Conservation (phyloP, 2,797 vertebrate species). For the Pangasius larnaudii region DNA sequence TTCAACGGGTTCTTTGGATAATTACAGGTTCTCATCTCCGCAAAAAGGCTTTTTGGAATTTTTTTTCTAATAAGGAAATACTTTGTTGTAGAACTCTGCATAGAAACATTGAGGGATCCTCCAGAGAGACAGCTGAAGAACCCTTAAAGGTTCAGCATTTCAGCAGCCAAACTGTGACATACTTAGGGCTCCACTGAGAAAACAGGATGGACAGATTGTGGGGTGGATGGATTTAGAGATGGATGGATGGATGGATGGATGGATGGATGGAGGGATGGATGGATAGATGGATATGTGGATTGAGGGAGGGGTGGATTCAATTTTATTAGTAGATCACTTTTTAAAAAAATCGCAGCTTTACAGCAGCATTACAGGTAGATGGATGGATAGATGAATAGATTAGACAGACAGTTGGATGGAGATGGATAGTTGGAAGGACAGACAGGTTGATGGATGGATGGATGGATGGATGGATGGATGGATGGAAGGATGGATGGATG, state of each 20-base stretch:
- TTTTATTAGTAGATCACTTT: too few species aligned
- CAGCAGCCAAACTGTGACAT: background rate
- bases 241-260: background rate
- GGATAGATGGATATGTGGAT: too few species aligned
- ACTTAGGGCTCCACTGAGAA: background rate
- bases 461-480: background rate
- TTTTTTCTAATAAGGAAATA: background rate
- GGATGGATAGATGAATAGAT: background rate
- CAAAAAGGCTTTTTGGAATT: background rate
- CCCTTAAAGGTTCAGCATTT: background rate
- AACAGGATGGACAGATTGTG: background rate
- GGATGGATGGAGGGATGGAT: too few species aligned
- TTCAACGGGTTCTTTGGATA: background rate
- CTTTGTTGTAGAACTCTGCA: background rate
- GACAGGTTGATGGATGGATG: background rate
- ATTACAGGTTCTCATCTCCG: background rate
- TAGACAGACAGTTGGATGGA: too few species aligned
- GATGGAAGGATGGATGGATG: background rate
- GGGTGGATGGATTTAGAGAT: background rate
- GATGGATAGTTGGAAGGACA: background rate
- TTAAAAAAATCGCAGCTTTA: too few species aligned
- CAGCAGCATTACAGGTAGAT: background rate
- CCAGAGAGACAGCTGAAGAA: background rate
- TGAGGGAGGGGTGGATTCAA: too few species aligned
- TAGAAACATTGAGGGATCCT: background rate